A percentile compares a stretch with the other conserved stretches of the same genome.
Conservation (phyloP, 2,888 invertebrate genomes). For the Lithosia quadra region DNA sequence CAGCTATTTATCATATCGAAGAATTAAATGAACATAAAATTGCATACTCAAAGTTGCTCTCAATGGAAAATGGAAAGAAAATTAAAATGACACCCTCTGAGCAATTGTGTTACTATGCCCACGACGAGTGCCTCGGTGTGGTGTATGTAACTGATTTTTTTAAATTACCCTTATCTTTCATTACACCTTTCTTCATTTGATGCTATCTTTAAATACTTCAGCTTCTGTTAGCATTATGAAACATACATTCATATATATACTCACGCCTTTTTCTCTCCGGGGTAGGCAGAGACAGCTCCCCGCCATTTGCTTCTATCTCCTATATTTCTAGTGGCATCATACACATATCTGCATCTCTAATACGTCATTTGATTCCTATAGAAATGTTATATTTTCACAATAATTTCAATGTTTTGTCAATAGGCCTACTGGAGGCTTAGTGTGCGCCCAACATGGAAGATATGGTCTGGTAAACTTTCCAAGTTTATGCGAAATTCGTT, state of each 20-base stretch:
- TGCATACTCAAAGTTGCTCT: background rate
- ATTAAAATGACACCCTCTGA: background rate
- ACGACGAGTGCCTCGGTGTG: background rate
- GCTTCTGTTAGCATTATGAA: too few species aligned
- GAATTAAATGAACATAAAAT: conserved; percentile 8
- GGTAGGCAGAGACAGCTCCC: too few species aligned
- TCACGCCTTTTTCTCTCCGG: too few species aligned
- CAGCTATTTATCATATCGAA: conserved; percentile 6
- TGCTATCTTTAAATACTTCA: too few species aligned
- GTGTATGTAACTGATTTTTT: conserved; percentile 1
- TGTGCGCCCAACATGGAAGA: conserved; percentile 11
- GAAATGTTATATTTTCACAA: background rate
- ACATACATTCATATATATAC: too few species aligned
- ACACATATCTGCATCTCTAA: background rate
- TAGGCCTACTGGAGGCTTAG: background rate
- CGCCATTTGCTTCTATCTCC: too few species aligned
- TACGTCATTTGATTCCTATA: background rate
- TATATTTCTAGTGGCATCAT: too few species aligned
- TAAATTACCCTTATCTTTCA: background rate
- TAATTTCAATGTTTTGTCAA: background rate
- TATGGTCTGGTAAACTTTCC: conserved; percentile 19
- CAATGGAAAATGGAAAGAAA: background rate
- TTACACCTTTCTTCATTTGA: background rate
- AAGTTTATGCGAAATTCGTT: conserved; percentile 18
- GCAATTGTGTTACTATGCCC: conserved; percentile 9